phyloP scores from a whole-genome alignment of 2,888 invertebrate genomes.

The Mythimna loreyi region DNA sequence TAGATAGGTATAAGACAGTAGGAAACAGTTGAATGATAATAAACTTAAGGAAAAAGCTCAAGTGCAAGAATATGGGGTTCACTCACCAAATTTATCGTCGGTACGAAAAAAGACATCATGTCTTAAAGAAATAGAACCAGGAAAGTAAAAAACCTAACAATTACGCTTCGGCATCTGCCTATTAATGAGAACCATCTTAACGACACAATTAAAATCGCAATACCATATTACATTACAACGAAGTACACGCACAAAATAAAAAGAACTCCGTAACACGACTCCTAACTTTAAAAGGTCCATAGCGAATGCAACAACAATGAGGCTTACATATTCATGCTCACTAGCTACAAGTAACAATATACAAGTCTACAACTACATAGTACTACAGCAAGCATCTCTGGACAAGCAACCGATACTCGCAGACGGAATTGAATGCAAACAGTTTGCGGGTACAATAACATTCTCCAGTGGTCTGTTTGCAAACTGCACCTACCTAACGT shows the following conservation, averaged over 20 bases:
- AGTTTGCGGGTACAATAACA: constrained; percentile 77
- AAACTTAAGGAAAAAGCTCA: no score
- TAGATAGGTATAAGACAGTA: no score
- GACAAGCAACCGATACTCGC: constrained; percentile 61
- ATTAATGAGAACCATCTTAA: background rate
- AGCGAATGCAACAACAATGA: constrained; percentile 29
- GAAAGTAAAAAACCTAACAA: background rate
- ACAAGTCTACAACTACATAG: constrained; percentile 19
- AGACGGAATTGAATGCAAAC: constrained; percentile 73
- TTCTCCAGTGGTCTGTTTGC: constrained; percentile 64
- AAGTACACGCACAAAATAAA: constrained; percentile 9
- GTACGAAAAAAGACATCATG: background rate
- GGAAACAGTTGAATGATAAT: no score
- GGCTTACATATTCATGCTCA: constrained; percentile 23
- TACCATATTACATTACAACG: background rate
- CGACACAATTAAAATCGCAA: background rate
- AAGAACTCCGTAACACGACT: constrained; percentile 26
- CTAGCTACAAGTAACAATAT: constrained; percentile 4
- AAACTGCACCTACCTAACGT: constrained; percentile 34
- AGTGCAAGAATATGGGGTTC: no score
- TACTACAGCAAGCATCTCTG: constrained; percentile 31
- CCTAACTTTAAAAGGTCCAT: constrained; percentile 28
- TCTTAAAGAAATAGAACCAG: background rate
- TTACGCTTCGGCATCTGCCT: background rate
- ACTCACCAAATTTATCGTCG: no score